These are phyloP conservation scores for Boleophthalmus pectinirostris DNA, from an alignment of 2,113 vertebrate species.

Conservation along the genomic window DNA sequence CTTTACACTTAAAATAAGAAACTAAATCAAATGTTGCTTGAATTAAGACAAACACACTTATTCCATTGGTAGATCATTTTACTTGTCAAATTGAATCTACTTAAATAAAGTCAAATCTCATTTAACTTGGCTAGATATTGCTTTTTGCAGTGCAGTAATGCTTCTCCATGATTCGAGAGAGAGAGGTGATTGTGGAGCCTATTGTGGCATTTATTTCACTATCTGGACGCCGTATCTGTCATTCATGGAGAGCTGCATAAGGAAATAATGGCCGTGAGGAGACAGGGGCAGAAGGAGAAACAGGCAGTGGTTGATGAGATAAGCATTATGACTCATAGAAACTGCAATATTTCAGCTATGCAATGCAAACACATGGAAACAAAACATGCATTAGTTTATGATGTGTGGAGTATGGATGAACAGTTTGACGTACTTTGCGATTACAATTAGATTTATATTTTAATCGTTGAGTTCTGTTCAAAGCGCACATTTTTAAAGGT, in stretches of 20 bases:
- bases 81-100: too few relatives aligned
- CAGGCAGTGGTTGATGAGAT: slow-evolving; percentile 25
- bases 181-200: slow-evolving; percentile 35
- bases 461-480: too few relatives aligned
- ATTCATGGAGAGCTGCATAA: slow-evolving; percentile 17
- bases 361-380: slow-evolving; percentile 14
- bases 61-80: too few relatives aligned
- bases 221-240: slow-evolving; percentile 26
- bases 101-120: too few relatives aligned
- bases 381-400: slow-evolving; percentile 7
- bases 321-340: slow-evolving; percentile 23
- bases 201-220: slow-evolving; percentile 31
- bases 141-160: slow-evolving; percentile 14
- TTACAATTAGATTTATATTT: too few relatives aligned
- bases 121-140: too few relatives aligned
- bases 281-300: slow-evolving; percentile 21
- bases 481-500: too few relatives aligned
- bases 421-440: too few relatives aligned
- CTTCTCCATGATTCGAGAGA: slow-evolving; percentile 27
- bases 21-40: too few relatives aligned
- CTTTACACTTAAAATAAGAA: too few relatives aligned
- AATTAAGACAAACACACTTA: too few relatives aligned
- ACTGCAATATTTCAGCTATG: slow-evolving; percentile 8
- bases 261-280: slow-evolving; percentile 13
- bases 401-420: background rate